Evolutionary conservation across 2,888 invertebrate genomes (phyloP).

Genomic region (Stegophylla sp.): DNA sequence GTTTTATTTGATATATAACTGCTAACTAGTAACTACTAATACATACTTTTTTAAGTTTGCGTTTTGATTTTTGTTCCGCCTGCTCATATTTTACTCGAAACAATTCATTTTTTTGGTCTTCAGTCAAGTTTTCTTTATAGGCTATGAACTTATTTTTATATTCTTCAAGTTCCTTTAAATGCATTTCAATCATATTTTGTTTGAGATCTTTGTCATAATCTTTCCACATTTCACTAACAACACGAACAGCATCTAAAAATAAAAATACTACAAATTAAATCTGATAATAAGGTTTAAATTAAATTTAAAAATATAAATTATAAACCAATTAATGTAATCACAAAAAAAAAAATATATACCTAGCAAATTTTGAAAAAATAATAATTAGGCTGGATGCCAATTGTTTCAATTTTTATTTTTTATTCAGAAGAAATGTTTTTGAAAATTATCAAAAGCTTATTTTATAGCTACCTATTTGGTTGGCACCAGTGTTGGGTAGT

Average conservation of each 20-base stretch:
- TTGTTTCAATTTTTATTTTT: no score
- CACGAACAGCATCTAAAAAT: slow-evolving; percentile 36
- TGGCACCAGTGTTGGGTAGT: no score
- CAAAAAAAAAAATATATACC: no score
- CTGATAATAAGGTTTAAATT: not conserved
- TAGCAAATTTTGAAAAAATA: no score
- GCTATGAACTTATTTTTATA: slow-evolving; percentile 26
- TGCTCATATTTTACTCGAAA: slow-evolving; percentile 22
- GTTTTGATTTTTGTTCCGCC: slow-evolving; percentile 33
- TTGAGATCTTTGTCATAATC: slow-evolving; percentile 26
- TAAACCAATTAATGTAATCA: no score
- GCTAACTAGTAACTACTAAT: no score
- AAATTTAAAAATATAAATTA: not conserved
- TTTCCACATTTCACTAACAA: slow-evolving; percentile 46
- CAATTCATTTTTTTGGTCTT: slow-evolving; percentile 46
- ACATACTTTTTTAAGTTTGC: slow-evolving; percentile 50
- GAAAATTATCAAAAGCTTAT: no score
- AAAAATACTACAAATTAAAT: not conserved
- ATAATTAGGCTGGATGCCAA: no score
- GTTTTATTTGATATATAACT: not conserved
- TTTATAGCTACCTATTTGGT: no score
- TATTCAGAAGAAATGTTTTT: no score
- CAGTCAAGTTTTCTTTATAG: slow-evolving; percentile 31
- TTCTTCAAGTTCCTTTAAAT: slow-evolving; percentile 28
- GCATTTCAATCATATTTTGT: slow-evolving; percentile 19